Percentiles rank a stretch among this genome's conserved stretches.
These are phyloP conservation scores for Centrocercus urophasianus DNA, from an alignment of 2,113 vertebrate genomes.

Conservation along the genomic window DNA sequence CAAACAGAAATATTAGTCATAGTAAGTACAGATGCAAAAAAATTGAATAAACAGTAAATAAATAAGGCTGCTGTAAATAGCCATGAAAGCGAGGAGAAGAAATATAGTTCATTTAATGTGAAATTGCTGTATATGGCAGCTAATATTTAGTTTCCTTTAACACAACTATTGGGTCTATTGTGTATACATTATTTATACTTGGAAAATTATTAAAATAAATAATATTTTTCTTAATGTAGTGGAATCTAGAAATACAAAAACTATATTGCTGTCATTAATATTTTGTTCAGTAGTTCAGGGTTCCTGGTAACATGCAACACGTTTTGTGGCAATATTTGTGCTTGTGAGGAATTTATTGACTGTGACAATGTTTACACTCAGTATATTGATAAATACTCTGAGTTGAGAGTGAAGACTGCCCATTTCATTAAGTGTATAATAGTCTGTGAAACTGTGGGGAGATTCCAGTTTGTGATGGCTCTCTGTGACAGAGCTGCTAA, in stretches of 20 bases:
- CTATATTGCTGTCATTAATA: background rate
- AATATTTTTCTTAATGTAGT: background rate
- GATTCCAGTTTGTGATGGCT: background rate
- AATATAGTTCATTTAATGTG: background rate
- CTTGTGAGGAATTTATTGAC: conserved; percentile 10
- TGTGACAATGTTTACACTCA: background rate
- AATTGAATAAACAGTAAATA: conserved; percentile 34
- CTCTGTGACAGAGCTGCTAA: background rate
- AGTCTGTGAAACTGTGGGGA: background rate
- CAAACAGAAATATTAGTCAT: conserved; percentile 45
- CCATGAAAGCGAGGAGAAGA: background rate
- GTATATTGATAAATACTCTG: conserved; percentile 4
- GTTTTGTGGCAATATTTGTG: background rate
- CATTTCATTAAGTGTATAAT: background rate
- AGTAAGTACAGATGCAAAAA: conserved; percentile 56
- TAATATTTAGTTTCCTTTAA: background rate
- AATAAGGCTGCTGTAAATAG: conserved; percentile 10
- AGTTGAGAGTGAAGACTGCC: background rate
- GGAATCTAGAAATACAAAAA: background rate
- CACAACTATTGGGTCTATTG: conserved; percentile 48
- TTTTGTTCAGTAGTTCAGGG: background rate
- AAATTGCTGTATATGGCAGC: background rate
- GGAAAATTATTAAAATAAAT: background rate
- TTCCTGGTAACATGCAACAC: background rate
- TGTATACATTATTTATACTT: background rate